Evolutionary conservation across 2,888 invertebrate genomes (phyloP).

Genomic region (Ptychoptera contaminata): DNA sequence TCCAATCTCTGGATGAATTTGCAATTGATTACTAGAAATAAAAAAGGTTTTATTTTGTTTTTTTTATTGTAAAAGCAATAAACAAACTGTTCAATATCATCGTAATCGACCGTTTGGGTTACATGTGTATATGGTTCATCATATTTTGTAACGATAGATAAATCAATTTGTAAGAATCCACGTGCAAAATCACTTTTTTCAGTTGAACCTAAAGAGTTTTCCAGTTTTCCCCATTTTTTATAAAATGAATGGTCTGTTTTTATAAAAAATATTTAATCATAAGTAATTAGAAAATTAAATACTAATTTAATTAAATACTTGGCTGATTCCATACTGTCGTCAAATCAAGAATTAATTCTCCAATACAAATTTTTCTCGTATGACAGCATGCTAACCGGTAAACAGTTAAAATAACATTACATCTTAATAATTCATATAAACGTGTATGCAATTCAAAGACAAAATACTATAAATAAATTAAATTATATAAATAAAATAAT

Average conservation of each 20-base stretch:
- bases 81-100: conserved; percentile 44
- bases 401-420: conserved; percentile 43
- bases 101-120: conserved; percentile 37
- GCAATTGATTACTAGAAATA: conserved; percentile 44
- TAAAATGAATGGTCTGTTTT: conserved; percentile 57
- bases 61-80: too few relatives aligned
- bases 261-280: conserved; percentile 7
- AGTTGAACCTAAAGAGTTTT: conserved; percentile 41
- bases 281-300: not conserved
- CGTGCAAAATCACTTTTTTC: conserved; percentile 34
- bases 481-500: not conserved
- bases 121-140: conserved; percentile 33
- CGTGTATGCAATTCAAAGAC: conserved; percentile 46
- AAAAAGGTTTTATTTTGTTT: too few relatives aligned
- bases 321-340: conserved; percentile 57
- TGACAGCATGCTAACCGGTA: conserved; percentile 33
- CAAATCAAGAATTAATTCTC: conserved; percentile 45
- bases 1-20: conserved; percentile 35
- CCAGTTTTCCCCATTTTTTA: conserved; percentile 74
- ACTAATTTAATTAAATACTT: conserved; percentile 29
- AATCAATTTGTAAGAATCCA: conserved; percentile 70
- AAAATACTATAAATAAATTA: conserved; percentile 39
- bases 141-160: conserved; percentile 55
- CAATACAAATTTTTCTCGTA: conserved; percentile 36
- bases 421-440: conserved; percentile 38